Percentiles rank a stretch among this genome's conserved stretches.
Conservation (phyloP, 1,140 invertebrate species). For the Zaprionus gabonicus region DNA sequence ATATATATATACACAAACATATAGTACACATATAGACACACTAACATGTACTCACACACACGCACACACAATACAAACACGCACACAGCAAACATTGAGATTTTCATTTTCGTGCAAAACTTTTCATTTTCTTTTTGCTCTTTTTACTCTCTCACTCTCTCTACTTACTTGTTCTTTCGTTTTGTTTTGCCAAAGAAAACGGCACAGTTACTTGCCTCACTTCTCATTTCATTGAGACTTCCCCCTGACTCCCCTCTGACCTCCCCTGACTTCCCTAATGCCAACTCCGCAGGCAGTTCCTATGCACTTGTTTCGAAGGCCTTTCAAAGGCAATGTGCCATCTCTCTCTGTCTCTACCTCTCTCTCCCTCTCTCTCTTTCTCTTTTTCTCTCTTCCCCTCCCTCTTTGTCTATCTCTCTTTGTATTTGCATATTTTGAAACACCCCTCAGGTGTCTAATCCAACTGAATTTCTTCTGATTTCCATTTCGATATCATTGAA, state of each 20-base stretch:
- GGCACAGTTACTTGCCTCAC: slow-evolving; percentile 28
- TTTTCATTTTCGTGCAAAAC: slow-evolving; percentile 48
- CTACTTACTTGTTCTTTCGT: slow-evolving; percentile 8
- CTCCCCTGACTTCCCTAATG: too few relatives aligned
- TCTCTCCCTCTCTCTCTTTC: too few relatives aligned
- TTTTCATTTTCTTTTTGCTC: slow-evolving; percentile 37
- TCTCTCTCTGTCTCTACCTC: too few relatives aligned
- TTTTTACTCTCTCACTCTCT: neutral
- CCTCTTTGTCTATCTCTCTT: slow-evolving; percentile 7
- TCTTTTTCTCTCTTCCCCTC: neutral
- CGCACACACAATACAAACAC: neutral
- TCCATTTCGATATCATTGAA: neutral
- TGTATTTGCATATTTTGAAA: slow-evolving; percentile 63
- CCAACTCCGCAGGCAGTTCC: neutral
- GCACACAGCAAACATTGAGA: slow-evolving; percentile 20
- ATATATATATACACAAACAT: neutral
- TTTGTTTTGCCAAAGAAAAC: slow-evolving; percentile 16
- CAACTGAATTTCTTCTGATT: neutral
- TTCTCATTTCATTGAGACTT: slow-evolving; percentile 16
- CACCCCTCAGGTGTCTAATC: slow-evolving; percentile 33
- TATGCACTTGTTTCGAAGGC: slow-evolving; percentile 6
- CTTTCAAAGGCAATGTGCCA: neutral
- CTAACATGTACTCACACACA: slow-evolving; percentile 11
- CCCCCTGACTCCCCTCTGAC: neutral
- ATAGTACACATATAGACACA: neutral